Conservation (phyloP, 2,888 invertebrate genomes). For the Macroteleia sp. region DNA sequence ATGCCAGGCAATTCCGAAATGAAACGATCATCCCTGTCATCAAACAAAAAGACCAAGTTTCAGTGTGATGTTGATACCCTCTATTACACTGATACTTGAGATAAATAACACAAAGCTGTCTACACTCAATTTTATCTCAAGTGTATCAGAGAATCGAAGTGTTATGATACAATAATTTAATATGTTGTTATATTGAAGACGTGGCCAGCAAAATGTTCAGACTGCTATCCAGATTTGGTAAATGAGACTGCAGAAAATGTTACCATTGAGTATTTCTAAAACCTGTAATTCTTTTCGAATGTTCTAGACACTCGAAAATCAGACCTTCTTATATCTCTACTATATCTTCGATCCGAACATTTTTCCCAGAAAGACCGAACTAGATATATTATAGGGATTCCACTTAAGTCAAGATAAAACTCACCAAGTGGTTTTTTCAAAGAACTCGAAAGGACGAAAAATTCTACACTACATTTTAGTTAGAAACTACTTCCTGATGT, state of each 20-base stretch:
- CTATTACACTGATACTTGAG: slow-evolving; percentile 44
- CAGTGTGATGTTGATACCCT: slow-evolving; percentile 19
- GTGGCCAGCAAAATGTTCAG: slow-evolving; percentile 8
- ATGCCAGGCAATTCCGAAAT: slow-evolving; percentile 18
- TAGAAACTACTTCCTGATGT: slow-evolving; percentile 18
- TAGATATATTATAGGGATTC: slow-evolving; percentile 24
- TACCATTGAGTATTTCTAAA: slow-evolving; percentile 27
- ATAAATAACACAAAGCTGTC: slow-evolving; percentile 52
- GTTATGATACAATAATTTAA: slow-evolving; percentile 58
- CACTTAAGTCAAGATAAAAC: slow-evolving; percentile 18
- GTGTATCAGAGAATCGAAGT: slow-evolving; percentile 30
- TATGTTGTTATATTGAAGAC: slow-evolving; percentile 20
- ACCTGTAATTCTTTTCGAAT: slow-evolving; percentile 29
- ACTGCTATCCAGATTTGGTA: slow-evolving; percentile 34
- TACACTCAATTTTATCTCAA: slow-evolving; percentile 37
- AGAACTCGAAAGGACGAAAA: background rate
- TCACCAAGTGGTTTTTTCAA: slow-evolving; percentile 11
- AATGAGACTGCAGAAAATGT: slow-evolving; percentile 36
- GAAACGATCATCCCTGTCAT: slow-evolving; percentile 59
- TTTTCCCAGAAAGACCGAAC: background rate
- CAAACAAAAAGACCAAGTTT: slow-evolving; percentile 45
- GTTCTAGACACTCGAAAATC: slow-evolving; percentile 27
- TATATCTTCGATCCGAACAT: slow-evolving; percentile 20
- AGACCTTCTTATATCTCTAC: slow-evolving; percentile 11
- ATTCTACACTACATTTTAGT: background rate